These are phyloP conservation scores for Hoplodrina blanda DNA, from an alignment of 2,888 invertebrate genomes.

Conservation along the genomic window DNA sequence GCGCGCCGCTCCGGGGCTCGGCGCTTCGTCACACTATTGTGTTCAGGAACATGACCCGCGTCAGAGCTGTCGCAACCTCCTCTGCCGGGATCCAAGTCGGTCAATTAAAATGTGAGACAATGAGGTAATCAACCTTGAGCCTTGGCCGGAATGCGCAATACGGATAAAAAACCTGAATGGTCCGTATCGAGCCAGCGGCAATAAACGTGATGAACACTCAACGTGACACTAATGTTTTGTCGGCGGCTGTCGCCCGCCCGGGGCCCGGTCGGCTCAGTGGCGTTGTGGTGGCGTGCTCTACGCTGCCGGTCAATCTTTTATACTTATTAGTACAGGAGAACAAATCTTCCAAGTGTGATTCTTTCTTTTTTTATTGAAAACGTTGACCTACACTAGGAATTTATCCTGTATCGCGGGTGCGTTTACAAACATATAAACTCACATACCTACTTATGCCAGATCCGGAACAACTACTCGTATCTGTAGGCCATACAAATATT, in stretches of 20 bases:
- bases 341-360: too few species aligned
- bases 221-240: conserved; percentile 14
- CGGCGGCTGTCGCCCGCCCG: not conserved
- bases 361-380: too few species aligned
- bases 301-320: too few species aligned
- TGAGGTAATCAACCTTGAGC: conserved; percentile 44
- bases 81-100: conserved; percentile 21
- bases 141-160: conserved; percentile 23
- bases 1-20: not conserved
- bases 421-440: too few species aligned
- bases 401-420: too few species aligned
- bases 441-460: too few species aligned
- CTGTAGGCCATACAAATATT: too few species aligned
- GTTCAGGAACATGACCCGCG: conserved; percentile 3
- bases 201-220: conserved; percentile 4
- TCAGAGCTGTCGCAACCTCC: conserved; percentile 47
- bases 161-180: conserved; percentile 33
- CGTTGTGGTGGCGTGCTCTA: too few species aligned
- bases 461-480: too few species aligned
- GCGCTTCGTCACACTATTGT: conserved; percentile 14
- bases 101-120: conserved; percentile 50
- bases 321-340: too few species aligned
- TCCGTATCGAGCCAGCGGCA: conserved; percentile 13
- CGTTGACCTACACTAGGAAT: too few species aligned
- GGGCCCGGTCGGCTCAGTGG: not conserved